These are phyloP conservation scores for Clanis bilineata DNA, from an alignment of 2,888 invertebrate genomes.

Conservation along the genomic window DNA sequence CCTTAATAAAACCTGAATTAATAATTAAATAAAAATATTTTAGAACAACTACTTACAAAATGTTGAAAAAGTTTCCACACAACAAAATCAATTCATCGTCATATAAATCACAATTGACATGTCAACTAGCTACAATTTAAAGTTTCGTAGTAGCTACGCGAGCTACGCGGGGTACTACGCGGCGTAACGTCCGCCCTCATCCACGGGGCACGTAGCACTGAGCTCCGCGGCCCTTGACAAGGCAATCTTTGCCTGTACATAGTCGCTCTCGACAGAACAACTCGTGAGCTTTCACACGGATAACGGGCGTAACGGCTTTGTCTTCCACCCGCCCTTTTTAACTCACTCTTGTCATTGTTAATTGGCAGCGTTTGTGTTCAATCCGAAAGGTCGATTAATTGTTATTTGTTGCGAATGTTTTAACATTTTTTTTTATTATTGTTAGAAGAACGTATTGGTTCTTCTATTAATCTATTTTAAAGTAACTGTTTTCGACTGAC, in stretches of 20 bases:
- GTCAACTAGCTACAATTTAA: constrained; percentile 35
- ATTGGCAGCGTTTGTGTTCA: constrained; percentile 38
- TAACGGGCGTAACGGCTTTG: constrained; percentile 68
- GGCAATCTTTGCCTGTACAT: constrained; percentile 74
- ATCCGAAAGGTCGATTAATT: constrained; percentile 25
- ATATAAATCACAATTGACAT: constrained; percentile 17
- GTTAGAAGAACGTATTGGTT: too few relatives aligned
- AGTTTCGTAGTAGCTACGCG: constrained; percentile 45
- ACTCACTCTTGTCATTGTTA: constrained; percentile 46
- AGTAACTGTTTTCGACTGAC: too few relatives aligned
- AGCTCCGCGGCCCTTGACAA: constrained; percentile 66
- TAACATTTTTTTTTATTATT: too few relatives aligned
- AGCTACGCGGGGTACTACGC: constrained; percentile 41
- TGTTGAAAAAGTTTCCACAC: constrained; percentile 11
- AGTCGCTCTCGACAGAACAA: constrained; percentile 71
- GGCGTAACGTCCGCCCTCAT: constrained; percentile 65
- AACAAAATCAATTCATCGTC: constrained; percentile 18
- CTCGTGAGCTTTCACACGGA: constrained; percentile 71
- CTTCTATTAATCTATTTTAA: too few relatives aligned
- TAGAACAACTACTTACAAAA: constrained; percentile 11
- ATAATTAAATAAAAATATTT: background rate
- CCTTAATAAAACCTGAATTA: background rate
- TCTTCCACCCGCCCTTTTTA: constrained; percentile 55
- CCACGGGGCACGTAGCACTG: constrained; percentile 72
- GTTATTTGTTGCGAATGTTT: background rate